A percentile compares a stretch with the other conserved stretches of the same genome.
Conservation (phyloP, 2,888 invertebrate genomes). For the Philhelius pedissequus region DNA sequence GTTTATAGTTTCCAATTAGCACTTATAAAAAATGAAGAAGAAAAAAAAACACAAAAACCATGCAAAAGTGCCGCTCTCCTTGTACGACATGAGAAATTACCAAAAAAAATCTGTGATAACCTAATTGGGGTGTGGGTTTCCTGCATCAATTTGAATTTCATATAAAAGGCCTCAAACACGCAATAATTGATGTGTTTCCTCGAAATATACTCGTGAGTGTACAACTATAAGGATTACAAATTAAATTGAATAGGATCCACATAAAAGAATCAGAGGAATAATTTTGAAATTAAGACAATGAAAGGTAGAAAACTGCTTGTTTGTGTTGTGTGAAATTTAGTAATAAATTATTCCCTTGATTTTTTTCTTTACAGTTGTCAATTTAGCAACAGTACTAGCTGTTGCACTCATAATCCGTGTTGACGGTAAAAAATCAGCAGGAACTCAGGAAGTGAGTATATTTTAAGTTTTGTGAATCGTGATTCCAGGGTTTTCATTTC, state of each 20-base stretch:
- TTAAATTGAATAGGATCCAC: slow-evolving; percentile 16
- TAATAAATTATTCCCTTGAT: neutral
- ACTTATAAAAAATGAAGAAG: no score
- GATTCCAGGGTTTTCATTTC: neutral
- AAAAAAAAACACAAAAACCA: slow-evolving; percentile 28
- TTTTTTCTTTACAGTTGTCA: slow-evolving; percentile 52
- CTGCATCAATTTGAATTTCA: slow-evolving; percentile 3
- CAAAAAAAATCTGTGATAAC: slow-evolving; percentile 40
- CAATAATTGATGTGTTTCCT: slow-evolving; percentile 38
- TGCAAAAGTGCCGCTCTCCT: slow-evolving; percentile 53
- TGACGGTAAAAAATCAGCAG: slow-evolving; percentile 4
- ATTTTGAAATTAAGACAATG: slow-evolving; percentile 46
- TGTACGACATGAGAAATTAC: slow-evolving; percentile 37
- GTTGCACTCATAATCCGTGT: slow-evolving; percentile 40
- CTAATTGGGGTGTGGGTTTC: slow-evolving; percentile 8
- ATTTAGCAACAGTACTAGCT: slow-evolving; percentile 42
- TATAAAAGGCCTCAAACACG: slow-evolving; percentile 51
- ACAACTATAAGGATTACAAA: slow-evolving; percentile 23
- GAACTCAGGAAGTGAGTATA: slow-evolving; percentile 44
- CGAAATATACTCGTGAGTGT: slow-evolving; percentile 37
- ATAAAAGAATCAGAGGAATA: slow-evolving; percentile 16
- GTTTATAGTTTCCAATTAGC: slow-evolving; percentile 24
- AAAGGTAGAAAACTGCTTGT: slow-evolving; percentile 37
- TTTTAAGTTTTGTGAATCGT: neutral
- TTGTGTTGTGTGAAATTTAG: neutral